phyloP scores from a whole-genome alignment of 2,888 invertebrate species.

The Lamellibrachia satsuma region DNA sequence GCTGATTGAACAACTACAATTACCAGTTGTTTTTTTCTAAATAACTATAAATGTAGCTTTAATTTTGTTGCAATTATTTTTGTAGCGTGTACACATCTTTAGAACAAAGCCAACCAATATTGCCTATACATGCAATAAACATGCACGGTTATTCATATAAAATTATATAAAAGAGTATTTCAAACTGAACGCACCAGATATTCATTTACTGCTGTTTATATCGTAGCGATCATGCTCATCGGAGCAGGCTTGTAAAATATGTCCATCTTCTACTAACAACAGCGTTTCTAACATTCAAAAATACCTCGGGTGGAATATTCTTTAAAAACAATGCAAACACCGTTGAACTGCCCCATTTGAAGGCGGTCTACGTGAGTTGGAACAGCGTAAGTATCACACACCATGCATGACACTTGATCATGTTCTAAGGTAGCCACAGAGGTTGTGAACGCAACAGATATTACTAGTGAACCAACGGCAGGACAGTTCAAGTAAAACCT shows the following conservation, averaged over 20 bases:
- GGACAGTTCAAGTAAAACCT: background rate
- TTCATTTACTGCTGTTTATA: background rate
- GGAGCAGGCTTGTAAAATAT: background rate
- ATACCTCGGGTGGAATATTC: background rate
- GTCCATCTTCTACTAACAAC: background rate
- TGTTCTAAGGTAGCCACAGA: background rate
- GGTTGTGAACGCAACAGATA: background rate
- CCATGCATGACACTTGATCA: background rate
- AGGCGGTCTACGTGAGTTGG: background rate
- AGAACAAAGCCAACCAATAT: background rate
- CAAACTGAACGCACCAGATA: background rate
- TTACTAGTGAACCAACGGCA: background rate
- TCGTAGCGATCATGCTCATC: background rate
- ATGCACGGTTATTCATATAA: background rate
- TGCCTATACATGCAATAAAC: background rate
- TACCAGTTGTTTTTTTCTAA: background rate
- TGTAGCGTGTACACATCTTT: background rate
- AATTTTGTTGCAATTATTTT: background rate
- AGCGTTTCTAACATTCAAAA: background rate
- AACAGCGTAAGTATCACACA: background rate
- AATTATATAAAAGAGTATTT: conserved; percentile 4
- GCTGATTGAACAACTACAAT: background rate
- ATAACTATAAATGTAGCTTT: background rate
- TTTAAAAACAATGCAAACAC: background rate
- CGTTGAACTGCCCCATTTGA: background rate